Evolutionary conservation across 2,797 vertebrate species (phyloP).

Genomic region (Hoplostethus atlanticus): DNA sequence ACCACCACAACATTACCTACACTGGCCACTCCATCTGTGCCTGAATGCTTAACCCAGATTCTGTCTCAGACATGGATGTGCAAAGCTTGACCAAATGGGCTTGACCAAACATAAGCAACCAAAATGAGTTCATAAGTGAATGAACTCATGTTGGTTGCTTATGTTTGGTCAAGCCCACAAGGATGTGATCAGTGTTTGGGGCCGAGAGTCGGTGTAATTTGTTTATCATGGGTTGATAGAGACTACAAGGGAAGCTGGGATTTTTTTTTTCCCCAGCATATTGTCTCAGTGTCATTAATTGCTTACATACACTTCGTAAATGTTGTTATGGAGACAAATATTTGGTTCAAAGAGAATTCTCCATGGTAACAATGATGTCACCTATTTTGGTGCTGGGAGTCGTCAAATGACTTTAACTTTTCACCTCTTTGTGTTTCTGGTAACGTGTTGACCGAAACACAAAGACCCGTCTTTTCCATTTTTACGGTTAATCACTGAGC

Average conservation of each 20-base stretch:
- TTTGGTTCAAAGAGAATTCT: slow-evolving; percentile 36
- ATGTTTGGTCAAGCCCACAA: not conserved
- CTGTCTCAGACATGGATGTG: not conserved
- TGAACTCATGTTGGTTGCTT: not conserved
- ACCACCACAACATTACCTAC: slow-evolving; percentile 21
- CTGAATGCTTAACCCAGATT: slow-evolving; percentile 32
- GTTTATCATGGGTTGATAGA: slow-evolving; percentile 53
- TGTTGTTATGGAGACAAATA: slow-evolving; percentile 71
- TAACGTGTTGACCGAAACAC: not conserved
- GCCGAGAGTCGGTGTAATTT: slow-evolving; percentile 32
- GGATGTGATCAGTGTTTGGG: slow-evolving; percentile 16
- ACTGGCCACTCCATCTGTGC: slow-evolving; percentile 9
- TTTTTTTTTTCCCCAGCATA: not conserved
- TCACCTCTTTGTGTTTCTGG: not conserved
- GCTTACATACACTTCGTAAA: slow-evolving; percentile 14
- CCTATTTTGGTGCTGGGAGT: not conserved
- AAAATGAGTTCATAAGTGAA: too few relatives aligned
- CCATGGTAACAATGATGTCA: slow-evolving; percentile 50
- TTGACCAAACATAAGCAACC: too few relatives aligned
- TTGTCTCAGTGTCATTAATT: not conserved
- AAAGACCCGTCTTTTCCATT: too few relatives aligned
- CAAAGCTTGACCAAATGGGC: not conserved
- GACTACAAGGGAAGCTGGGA: slow-evolving; percentile 7
- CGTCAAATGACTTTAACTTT: slow-evolving; percentile 10
- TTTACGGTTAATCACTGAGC: not conserved